Evolutionary conservation across 2,797 vertebrate species (phyloP).

Genomic region (Erpetoichthys calabaricus): DNA sequence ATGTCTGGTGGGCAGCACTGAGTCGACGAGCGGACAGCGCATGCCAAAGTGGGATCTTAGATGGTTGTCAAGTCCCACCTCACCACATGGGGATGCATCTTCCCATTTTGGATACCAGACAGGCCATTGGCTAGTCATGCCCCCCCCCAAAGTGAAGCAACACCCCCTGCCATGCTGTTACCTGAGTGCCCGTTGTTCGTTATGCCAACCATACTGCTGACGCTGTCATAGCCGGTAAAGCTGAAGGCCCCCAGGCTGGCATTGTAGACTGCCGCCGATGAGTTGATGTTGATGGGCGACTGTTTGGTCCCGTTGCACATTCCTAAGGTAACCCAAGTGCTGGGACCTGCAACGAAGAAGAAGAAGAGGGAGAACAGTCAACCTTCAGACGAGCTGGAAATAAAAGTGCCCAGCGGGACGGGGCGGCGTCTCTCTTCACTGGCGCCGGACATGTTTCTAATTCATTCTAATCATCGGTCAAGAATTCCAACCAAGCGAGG

Average conservation of each 20-base stretch:
- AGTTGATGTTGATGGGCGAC: slow-evolving; percentile 49
- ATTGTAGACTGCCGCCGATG: not conserved
- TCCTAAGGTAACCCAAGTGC: slow-evolving; percentile 9
- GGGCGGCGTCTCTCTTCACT: not conserved
- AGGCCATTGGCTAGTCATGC: not conserved
- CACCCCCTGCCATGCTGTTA: slow-evolving; percentile 13
- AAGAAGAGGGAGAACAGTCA: not conserved
- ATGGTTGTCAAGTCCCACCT: too few relatives aligned
- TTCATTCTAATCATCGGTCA: too few relatives aligned
- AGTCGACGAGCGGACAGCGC: not conserved
- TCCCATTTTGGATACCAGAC: not conserved
- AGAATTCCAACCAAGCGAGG: too few relatives aligned
- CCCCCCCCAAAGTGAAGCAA: not conserved
- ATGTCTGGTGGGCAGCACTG: not conserved
- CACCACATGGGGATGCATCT: not conserved
- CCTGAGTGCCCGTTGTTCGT: slow-evolving; percentile 35
- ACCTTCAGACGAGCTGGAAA: slow-evolving; percentile 2
- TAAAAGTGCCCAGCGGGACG: not conserved
- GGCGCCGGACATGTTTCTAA: too few relatives aligned
- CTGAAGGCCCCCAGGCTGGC: slow-evolving; percentile 19
- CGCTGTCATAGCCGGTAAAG: slow-evolving; percentile 23
- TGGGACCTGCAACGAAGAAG: slow-evolving; percentile 14
- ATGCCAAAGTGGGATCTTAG: not conserved
- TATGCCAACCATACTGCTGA: not conserved
- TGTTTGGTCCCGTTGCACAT: slow-evolving; percentile 36